Evolutionary conservation across 2,113 vertebrate species (phyloP).

Genomic region (Baryphthengus martii): DNA sequence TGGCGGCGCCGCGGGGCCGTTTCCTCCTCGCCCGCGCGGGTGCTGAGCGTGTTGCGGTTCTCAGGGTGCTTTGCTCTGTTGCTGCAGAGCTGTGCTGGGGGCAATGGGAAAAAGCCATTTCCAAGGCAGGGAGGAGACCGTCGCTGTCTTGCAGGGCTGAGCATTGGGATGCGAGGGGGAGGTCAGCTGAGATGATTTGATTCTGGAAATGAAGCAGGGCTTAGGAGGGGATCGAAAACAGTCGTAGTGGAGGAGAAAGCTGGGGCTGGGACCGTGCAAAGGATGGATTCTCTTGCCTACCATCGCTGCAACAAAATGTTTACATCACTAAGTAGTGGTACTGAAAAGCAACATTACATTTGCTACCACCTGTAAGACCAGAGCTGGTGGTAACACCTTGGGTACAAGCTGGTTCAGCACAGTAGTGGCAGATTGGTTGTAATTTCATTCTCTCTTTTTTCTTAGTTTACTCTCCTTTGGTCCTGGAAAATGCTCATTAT

Average conservation of each 20-base stretch:
- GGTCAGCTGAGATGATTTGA: too few relatives aligned
- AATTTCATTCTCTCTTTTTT: neutral
- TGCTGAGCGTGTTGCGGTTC: neutral
- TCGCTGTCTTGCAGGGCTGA: neutral
- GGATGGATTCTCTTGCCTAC: neutral
- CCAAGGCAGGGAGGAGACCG: neutral
- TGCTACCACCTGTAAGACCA: neutral
- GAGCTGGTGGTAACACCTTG: neutral
- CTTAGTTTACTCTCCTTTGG: neutral
- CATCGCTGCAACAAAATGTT: neutral
- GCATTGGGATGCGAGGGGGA: rapidly evolving
- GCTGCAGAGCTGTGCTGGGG: neutral
- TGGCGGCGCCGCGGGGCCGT: neutral
- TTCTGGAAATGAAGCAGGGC: neutral
- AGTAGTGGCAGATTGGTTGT: rapidly evolving
- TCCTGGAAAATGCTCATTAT: neutral
- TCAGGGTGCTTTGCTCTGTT: neutral
- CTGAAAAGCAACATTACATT: neutral
- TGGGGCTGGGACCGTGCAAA: neutral
- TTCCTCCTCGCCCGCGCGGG: neutral
- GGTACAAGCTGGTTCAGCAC: neutral
- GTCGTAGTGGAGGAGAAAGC: neutral
- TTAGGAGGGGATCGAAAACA: neutral
- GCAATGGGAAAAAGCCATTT: neutral
- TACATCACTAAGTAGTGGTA: neutral